Conservation (phyloP, 2,888 invertebrate genomes). For the Cyclophora punctaria region DNA sequence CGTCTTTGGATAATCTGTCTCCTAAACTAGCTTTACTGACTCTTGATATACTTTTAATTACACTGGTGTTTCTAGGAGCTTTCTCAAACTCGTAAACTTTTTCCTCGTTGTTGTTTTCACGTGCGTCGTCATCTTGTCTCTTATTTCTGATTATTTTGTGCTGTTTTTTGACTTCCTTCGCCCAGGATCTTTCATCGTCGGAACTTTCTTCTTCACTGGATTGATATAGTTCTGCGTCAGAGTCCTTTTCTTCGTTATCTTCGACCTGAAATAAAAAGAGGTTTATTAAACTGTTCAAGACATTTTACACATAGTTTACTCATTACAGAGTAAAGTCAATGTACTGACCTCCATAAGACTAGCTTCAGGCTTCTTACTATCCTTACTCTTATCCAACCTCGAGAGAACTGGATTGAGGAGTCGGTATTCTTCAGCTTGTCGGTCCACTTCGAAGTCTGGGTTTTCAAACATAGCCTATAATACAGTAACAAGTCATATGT, state of each 20-base stretch:
- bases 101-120: slow-evolving; percentile 26
- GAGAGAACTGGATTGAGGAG: slow-evolving; percentile 92
- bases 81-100: slow-evolving; percentile 43
- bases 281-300: not conserved
- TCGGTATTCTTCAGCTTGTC: slow-evolving; percentile 88
- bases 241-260: slow-evolving; percentile 56
- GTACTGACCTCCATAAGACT: slow-evolving; percentile 51
- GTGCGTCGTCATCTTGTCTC: slow-evolving; percentile 41
- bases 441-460: slow-evolving; percentile 94
- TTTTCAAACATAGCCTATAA: slow-evolving; percentile 86
- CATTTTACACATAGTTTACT: not conserved
- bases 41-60: slow-evolving; percentile 64
- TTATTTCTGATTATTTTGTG: slow-evolving; percentile 77
- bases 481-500: not conserved
- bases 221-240: slow-evolving; percentile 70
- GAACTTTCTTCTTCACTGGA: slow-evolving; percentile 74
- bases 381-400: slow-evolving; percentile 81
- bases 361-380: slow-evolving; percentile 69
- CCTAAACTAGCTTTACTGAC: slow-evolving; percentile 80
- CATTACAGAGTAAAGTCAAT: not conserved
- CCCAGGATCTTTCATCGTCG: slow-evolving; percentile 88
- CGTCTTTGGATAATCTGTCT: slow-evolving; percentile 80
- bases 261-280: slow-evolving; percentile 32
- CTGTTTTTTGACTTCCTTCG: slow-evolving; percentile 85
- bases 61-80: slow-evolving; percentile 69